A percentile compares a stretch with the other conserved stretches of the same genome.
These are phyloP conservation scores for Tyrophagus putrescentiae DNA, from an alignment of 1,140 invertebrate genomes.

Conservation along the genomic window DNA sequence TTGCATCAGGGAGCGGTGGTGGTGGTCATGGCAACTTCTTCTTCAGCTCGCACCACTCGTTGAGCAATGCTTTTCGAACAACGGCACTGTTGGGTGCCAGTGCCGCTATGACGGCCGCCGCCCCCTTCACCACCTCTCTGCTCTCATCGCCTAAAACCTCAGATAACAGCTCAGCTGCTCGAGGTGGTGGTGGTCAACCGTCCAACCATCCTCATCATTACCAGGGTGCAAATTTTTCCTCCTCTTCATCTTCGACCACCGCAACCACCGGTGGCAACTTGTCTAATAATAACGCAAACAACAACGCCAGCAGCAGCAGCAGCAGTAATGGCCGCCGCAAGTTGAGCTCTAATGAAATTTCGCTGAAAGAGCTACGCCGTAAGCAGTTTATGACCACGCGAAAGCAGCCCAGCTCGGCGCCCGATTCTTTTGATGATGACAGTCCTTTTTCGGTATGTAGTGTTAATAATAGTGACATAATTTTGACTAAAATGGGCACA, in stretches of 20 bases:
- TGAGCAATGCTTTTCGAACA: not conserved
- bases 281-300: not conserved
- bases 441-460: slow-evolving; percentile 17
- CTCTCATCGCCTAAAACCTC: not conserved
- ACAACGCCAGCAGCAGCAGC: not conserved
- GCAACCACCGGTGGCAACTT: not conserved
- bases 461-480: not conserved
- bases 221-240: too few relatives aligned
- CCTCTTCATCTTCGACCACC: too few relatives aligned
- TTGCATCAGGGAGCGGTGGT: too few relatives aligned
- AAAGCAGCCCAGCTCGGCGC: slow-evolving; percentile 38
- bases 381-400: slow-evolving; percentile 19
- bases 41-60: too few relatives aligned
- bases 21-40: too few relatives aligned
- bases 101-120: slow-evolving; percentile 8
- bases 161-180: too few relatives aligned
- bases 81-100: slow-evolving; percentile 5
- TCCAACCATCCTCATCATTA: too few relatives aligned
- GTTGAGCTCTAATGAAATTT: slow-evolving; percentile 5
- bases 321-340: not conserved
- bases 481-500: too few relatives aligned
- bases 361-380: not conserved
- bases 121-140: not conserved
- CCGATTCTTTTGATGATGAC: slow-evolving; percentile 34
- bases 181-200: too few relatives aligned